Evolutionary conservation across 1,140 invertebrate species (phyloP), one percentile per base, ranked within the genome.

Genomic region (Sitophilus oryzae): DNA sequence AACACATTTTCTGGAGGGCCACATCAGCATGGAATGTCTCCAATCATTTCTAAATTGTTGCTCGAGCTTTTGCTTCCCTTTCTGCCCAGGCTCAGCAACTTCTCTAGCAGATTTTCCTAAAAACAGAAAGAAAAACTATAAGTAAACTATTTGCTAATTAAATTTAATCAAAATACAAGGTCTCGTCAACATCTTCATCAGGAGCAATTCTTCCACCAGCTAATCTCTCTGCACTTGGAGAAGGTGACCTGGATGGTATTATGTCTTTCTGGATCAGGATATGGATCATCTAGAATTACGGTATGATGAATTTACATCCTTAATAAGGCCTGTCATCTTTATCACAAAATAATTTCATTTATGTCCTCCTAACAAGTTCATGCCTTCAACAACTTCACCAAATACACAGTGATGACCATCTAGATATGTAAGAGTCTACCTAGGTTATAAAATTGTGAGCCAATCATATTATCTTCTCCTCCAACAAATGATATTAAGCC

Each of bases 281-380:
- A 99, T 0, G 97, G 97, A 77, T 99, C 97, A 69, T 97, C 89
- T 6, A 99, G 74, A 23, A 99, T 81, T 4, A 99, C 88, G 0
- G 96, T 99, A 70, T 99, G 97, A 1, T 93, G 93, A 52, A 99
- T 96, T 59, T 95, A 99, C 93, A 74, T 99, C 96, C n/a, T 71
- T 94, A 86, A 71, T 93, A 98, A 0, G 97, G 97, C 37, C 89
- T 77, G 67, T 94, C 82, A n/a, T 84, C 79, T 20, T 82, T 82
- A 77, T 99, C 96, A 71, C 92, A 95, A 63, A n/a, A 97, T 92
- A 0, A 88, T 82, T 65, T 97, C 93, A 73, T 99, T 99, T 0
- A 99, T 77, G 69, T 57, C 18, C n/a, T 9, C 77, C 72, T 9
- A 99, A 73, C 15, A 95, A 77, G 48, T 99, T 95, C 30, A 89